Evolutionary conservation across 1,140 invertebrate genomes (phyloP).

Genomic region (Drosophila kanapiae): DNA sequence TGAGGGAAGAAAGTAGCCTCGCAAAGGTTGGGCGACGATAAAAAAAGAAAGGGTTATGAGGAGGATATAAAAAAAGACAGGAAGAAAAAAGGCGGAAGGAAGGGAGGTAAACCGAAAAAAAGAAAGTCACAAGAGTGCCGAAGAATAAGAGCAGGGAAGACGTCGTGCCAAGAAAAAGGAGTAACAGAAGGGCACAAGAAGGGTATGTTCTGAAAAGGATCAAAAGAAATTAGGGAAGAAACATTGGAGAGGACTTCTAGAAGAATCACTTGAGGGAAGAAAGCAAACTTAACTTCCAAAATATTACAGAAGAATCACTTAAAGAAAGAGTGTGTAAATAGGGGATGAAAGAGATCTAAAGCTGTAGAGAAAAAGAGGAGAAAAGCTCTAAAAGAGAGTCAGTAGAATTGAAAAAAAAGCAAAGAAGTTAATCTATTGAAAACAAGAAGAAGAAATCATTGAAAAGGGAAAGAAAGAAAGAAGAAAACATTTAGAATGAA

Average conservation of each 20-base stretch:
- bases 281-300: background rate
- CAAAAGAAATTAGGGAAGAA: background rate
- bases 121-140: background rate
- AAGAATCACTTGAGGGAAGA: background rate
- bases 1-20: conserved; percentile 10
- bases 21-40: background rate
- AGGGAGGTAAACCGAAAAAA: background rate
- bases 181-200: background rate
- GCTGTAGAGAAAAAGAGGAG: background rate
- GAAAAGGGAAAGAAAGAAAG: background rate
- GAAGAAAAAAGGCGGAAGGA: background rate
- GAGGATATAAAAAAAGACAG: background rate
- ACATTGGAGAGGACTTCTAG: background rate
- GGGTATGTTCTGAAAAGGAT: background rate
- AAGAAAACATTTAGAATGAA: too few relatives aligned
- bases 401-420: background rate
- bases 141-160: too few relatives aligned
- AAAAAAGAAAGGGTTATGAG: background rate
- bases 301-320: background rate
- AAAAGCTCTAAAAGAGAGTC: background rate
- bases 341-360: background rate
- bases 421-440: background rate
- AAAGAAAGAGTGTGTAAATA: background rate
- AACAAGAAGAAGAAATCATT: background rate
- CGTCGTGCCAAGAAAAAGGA: background rate